phyloP scores from a whole-genome alignment of 2,797 vertebrate genomes.

The Stomatorhinus walkeri region DNA sequence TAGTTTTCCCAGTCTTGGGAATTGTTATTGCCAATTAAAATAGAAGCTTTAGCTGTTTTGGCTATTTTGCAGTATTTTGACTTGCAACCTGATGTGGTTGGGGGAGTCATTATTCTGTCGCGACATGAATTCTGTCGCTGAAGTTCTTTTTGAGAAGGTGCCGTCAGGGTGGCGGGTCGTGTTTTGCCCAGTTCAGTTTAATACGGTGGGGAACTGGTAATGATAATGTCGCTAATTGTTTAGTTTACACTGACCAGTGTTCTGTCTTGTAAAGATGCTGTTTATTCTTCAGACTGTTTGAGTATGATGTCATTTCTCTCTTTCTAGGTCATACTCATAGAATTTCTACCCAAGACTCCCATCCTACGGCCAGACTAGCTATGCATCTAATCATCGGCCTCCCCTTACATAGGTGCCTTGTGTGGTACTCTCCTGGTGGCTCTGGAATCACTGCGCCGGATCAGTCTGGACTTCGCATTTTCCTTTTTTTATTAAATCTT shows the following conservation, averaged over 20 bases:
- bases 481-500: neutral
- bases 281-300: neutral
- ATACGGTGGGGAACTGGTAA: neutral
- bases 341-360: slow-evolving; percentile 99
- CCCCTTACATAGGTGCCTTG: slow-evolving; percentile 80
- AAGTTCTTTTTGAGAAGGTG: neutral
- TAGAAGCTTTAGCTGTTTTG: neutral
- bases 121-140: neutral
- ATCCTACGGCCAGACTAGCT: slow-evolving; percentile 97
- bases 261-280: neutral
- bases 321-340: slow-evolving; percentile 94
- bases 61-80: neutral
- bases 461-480: neutral
- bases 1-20: neutral
- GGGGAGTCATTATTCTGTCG: neutral
- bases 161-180: neutral
- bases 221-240: neutral
- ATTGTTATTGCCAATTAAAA: neutral
- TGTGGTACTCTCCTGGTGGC: slow-evolving; percentile 70
- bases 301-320: slow-evolving; percentile 15
- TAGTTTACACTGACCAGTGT: neutral
- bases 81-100: neutral
- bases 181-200: neutral
- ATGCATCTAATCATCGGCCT: slow-evolving; percentile 55
- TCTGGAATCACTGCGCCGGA: slow-evolving; percentile 28